Percentiles rank a stretch among this genome's conserved stretches.
Evolutionary conservation across 2,113 vertebrate genomes (phyloP).

Genomic region (Lampris incognitus): DNA sequence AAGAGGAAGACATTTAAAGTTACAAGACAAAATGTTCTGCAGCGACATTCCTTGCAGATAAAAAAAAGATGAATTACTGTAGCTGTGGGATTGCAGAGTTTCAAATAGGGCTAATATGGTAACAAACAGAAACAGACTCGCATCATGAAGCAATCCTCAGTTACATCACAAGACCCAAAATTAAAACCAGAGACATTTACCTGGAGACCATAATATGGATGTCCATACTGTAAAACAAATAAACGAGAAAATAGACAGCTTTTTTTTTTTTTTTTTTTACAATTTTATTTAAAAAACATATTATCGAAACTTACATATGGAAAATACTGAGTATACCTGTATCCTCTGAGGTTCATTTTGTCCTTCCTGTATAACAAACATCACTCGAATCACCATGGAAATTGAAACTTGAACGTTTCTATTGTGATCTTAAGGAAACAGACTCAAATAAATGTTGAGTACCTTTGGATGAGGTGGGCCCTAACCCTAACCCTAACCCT

Average conservation of each 20-base stretch:
- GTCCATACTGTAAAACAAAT: slow-evolving; percentile 14
- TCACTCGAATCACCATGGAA: neutral
- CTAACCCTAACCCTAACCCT: no score
- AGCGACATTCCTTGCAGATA: no score
- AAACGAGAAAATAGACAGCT: neutral
- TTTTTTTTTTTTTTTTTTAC: neutral
- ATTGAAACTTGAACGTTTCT: no score
- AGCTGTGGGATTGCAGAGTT: slow-evolving; percentile 56
- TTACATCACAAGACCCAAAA: neutral
- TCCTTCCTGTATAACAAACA: slow-evolving; percentile 26
- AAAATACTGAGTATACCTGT: slow-evolving; percentile 4
- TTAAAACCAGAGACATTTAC: neutral
- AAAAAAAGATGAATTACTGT: slow-evolving; percentile 49
- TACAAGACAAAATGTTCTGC: no score
- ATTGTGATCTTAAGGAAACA: neutral
- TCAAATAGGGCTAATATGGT: slow-evolving; percentile 60
- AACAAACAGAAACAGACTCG: neutral
- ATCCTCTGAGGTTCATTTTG: neutral
- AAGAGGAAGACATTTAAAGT: neutral
- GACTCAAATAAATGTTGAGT: neutral
- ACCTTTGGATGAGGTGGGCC: neutral
- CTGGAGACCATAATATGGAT: slow-evolving; percentile 1
- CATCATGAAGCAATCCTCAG: neutral
- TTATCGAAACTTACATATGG: neutral
- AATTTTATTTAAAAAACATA: neutral